phyloP scores from a whole-genome alignment of 2,797 vertebrate species.

The Hippoglossus hippoglossus region DNA sequence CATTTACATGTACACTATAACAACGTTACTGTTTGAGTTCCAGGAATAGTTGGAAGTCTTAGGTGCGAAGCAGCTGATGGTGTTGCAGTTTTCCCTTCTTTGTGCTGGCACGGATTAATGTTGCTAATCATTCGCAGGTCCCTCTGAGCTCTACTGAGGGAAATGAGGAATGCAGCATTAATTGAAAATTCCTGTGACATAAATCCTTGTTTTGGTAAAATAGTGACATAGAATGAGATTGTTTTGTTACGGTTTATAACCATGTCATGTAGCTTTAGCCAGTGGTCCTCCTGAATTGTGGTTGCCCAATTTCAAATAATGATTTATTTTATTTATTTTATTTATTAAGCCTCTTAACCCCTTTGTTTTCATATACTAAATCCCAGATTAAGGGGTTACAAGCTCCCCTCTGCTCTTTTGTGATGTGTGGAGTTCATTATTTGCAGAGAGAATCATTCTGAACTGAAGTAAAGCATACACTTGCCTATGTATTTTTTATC shows the following conservation, averaged over 20 bases:
- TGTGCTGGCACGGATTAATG: conserved; percentile 70
- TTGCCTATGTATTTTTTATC: conserved; percentile 1
- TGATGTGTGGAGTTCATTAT: conserved; percentile 43
- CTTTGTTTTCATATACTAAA: conserved; percentile 38
- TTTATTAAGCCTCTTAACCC: conserved; percentile 24
- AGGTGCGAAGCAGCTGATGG: conserved; percentile 43
- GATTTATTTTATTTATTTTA: conserved; percentile 5
- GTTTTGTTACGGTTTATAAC: conserved; percentile 14
- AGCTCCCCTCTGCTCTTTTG: conserved; percentile 20
- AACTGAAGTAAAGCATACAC: conserved; percentile 3
- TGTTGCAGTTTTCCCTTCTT: conserved; percentile 55
- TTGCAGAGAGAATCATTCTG: conserved; percentile 8
- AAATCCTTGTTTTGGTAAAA: conserved; percentile 59
- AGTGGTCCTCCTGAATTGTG: neutral
- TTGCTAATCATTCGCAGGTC: conserved; percentile 60
- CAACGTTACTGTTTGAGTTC: conserved; percentile 27
- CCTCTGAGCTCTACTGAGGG: conserved; percentile 46
- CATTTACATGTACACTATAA: neutral
- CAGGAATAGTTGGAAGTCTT: conserved; percentile 45
- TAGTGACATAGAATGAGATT: neutral
- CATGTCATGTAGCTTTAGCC: neutral
- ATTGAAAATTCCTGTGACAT: conserved; percentile 77
- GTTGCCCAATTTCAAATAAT: neutral
- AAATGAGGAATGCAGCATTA: conserved; percentile 65
- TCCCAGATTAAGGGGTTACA: conserved; percentile 58